Evolutionary conservation across 2,888 invertebrate genomes (phyloP), one percentile per base, ranked within the genome.

Genomic region (Sarcophaga carnaria): DNA sequence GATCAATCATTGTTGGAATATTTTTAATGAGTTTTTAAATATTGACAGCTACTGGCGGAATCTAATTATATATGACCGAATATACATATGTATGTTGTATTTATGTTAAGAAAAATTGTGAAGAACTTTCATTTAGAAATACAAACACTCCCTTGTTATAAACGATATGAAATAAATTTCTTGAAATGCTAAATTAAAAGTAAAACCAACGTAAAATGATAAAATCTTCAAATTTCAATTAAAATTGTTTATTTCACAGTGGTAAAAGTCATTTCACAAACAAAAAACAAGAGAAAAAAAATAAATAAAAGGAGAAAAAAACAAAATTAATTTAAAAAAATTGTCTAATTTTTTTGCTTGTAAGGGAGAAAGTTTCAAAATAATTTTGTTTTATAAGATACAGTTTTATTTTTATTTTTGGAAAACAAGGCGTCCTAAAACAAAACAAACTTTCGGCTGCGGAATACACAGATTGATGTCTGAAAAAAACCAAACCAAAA

Each of bases 271-370:
- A 54, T 54, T 54, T 54, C 12, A 54, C 54, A 54, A 54, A 54
- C 4, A 63, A 37, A 20, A 25, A 5, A 49, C 12, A 22, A 64
- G 14, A n/a, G 17, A 77, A 67, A n/a, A 17, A 74, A 27, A 47
- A 62, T 47, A 63, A 59, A 76, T 49, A 70, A 20, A 49, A 59
- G 62, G 71, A 72, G 77, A 77, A 77, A 83, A 49, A 49, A 54
- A 54, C 1, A 17, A 54, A 54, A 54, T 14, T 14, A 14, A 54
- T 4, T 14, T 14, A 17, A 54, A 54, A 54, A 54, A 54, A 70
- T 72, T 72, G 37, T 71, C 62, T 72, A 78, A 12, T 75, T 11
- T 47, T 63, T 75, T 63, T 75, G 37, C 37, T 37, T 37, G 37
- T 37, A 37, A 37, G 37, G 37, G 37, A 37, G 37, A 37, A 37